phyloP scores from a whole-genome alignment of 2,797 vertebrate genomes.

The Limnodromus scolopaceus region DNA sequence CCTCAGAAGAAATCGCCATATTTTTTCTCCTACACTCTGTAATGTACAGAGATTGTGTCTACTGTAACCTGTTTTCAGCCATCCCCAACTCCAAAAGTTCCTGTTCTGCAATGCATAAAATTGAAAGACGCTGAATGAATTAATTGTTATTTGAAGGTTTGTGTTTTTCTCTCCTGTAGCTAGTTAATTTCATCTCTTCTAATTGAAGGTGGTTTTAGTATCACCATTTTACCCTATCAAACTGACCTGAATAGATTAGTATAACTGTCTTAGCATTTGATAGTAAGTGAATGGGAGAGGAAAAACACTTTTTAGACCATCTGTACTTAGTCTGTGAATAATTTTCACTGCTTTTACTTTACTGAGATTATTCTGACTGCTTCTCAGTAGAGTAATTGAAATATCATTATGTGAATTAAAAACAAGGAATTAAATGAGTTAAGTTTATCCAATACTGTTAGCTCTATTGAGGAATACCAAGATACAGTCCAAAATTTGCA shows the following conservation, averaged over 20 bases:
- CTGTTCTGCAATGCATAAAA: conserved; percentile 27
- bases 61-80: neutral
- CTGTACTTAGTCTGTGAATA: neutral
- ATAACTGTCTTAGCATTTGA: neutral
- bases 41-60: neutral
- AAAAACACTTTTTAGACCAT: neutral
- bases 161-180: neutral
- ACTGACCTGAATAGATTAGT: neutral
- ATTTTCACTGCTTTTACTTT: neutral
- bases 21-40: neutral
- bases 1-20: neutral
- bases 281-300: neutral
- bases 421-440: conserved; percentile 40
- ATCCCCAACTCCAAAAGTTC: neutral
- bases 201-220: neutral
- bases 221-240: neutral
- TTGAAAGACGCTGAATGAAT: conserved; percentile 46
- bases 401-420: neutral
- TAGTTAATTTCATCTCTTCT: neutral
- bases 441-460: neutral
- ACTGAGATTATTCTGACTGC: neutral
- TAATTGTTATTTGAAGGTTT: neutral
- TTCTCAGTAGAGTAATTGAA: neutral
- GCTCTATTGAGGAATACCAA: conserved; percentile 31
- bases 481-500: neutral